Evolutionary conservation across 2,797 vertebrate species (phyloP).

Genomic region (Chaenodraco wilsoni): DNA sequence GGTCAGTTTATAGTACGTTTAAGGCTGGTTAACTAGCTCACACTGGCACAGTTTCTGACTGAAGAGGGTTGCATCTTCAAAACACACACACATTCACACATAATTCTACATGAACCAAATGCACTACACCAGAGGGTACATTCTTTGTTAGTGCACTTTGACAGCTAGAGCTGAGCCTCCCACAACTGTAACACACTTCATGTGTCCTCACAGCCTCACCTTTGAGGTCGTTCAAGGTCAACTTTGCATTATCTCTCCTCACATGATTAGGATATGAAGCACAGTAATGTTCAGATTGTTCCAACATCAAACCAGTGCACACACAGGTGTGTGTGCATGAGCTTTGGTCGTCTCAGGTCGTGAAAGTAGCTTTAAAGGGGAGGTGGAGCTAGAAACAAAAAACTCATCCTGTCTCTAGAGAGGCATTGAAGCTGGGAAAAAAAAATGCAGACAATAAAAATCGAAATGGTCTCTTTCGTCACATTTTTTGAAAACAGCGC

Average conservation of each 20-base stretch:
- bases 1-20: conserved; percentile 81
- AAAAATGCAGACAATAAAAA: conserved; percentile 31
- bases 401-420: conserved; percentile 2
- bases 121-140: conserved; percentile 71
- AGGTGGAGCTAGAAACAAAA: conserved; percentile 28
- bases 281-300: conserved; percentile 45
- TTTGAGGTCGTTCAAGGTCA: conserved; percentile 28
- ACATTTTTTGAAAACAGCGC: conserved; percentile 74
- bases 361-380: conserved; percentile 67
- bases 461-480: conserved; percentile 46
- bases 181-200: conserved; percentile 19
- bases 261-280: conserved; percentile 44
- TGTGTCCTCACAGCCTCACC: conserved; percentile 28
- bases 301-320: conserved; percentile 24
- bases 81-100: conserved; percentile 25
- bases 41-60: conserved; percentile 89
- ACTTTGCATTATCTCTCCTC: conserved; percentile 36
- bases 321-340: conserved; percentile 39
- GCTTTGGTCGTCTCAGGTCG: conserved; percentile 73
- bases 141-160: conserved; percentile 67
- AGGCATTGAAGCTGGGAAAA: conserved; percentile 28
- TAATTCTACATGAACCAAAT: conserved; percentile 56
- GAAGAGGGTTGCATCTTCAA: conserved; percentile 78
- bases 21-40: conserved; percentile 93
- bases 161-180: conserved; percentile 37